A percentile compares a stretch with the other conserved stretches of the same genome.
Evolutionary conservation across 2,888 invertebrate species (phyloP).

Genomic region (Drosophila birchii): DNA sequence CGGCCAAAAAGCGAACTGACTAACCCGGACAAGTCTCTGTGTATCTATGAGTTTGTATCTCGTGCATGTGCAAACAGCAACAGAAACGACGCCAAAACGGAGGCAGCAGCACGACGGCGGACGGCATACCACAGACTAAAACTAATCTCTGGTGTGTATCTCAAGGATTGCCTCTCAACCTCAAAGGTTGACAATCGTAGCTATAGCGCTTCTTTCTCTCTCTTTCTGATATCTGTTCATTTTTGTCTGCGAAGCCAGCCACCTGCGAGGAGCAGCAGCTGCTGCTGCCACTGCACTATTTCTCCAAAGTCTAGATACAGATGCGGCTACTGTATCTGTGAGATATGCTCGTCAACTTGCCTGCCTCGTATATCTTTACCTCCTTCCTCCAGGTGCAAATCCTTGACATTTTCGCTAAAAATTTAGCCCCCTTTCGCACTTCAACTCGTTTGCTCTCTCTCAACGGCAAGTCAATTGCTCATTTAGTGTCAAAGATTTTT

Average conservation of each 20-base stretch:
- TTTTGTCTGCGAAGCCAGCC: constrained; percentile 5
- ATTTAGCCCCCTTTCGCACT: constrained; percentile 14
- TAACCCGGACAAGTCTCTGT: constrained; percentile 55
- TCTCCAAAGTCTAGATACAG: constrained; percentile 28
- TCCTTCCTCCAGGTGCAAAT: constrained; percentile 60
- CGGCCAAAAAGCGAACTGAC: constrained; percentile 38
- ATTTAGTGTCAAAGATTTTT: constrained; percentile 81
- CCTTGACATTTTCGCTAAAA: constrained; percentile 55
- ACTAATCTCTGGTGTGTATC: constrained; percentile 83
- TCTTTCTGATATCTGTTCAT: neutral
- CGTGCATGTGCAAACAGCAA: constrained; percentile 59
- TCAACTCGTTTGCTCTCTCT: constrained; percentile 7
- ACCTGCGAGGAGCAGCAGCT: constrained; percentile 11
- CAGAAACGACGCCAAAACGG: constrained; percentile 45
- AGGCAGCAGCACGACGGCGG: constrained; percentile 37
- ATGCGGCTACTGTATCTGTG: constrained; percentile 14
- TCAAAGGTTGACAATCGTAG: constrained; percentile 58
- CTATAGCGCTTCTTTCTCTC: constrained; percentile 22
- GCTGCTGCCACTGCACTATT: constrained; percentile 44
- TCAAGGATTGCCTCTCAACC: constrained; percentile 76
- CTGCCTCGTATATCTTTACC: constrained; percentile 11
- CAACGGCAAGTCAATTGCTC: constrained; percentile 77
- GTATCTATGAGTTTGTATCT: constrained; percentile 79
- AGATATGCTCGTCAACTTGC: neutral
- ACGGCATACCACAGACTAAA: constrained; percentile 24